Conservation (phyloP, 2,797 vertebrate genomes). For the Crenuchus spilurus region DNA sequence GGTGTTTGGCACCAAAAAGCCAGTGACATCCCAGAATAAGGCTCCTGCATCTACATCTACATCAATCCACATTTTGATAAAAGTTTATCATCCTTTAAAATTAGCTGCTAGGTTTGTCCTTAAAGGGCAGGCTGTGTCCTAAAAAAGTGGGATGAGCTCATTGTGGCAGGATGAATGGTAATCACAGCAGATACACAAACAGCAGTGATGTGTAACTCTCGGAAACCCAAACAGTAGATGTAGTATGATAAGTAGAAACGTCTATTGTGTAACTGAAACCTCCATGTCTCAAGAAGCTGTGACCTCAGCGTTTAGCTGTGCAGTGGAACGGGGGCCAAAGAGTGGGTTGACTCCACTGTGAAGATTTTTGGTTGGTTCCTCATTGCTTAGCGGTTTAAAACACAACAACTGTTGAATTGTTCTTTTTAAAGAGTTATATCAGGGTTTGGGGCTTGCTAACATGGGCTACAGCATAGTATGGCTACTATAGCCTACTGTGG, state of each 20-base stretch:
- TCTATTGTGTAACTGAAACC: constrained; percentile 77
- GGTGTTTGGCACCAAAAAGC: too few relatives aligned
- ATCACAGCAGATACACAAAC: constrained; percentile 75
- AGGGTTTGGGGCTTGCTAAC: neutral
- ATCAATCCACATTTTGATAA: neutral
- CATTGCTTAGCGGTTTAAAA: neutral
- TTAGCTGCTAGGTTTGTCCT: constrained; percentile 24
- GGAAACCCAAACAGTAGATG: constrained; percentile 84
- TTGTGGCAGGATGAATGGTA: constrained; percentile 76
- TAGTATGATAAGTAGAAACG: constrained; percentile 70
- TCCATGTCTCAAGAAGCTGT: constrained; percentile 72
- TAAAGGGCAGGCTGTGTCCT: constrained; percentile 31
- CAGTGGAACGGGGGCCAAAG: neutral
- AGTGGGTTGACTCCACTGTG: neutral
- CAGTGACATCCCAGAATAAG: too few relatives aligned
- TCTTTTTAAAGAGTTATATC: neutral
- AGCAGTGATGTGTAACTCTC: constrained; percentile 75
- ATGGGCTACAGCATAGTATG: too few relatives aligned
- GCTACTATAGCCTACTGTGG: too few relatives aligned
- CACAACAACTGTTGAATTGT: neutral
- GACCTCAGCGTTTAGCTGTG: constrained; percentile 65
- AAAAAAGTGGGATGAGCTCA: constrained; percentile 73
- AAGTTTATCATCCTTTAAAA: constrained; percentile 21
- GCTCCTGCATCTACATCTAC: too few relatives aligned
- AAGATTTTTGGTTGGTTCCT: neutral